Percentiles rank a stretch among this genome's conserved stretches.
Conservation (phyloP, 2,113 vertebrate genomes). For the Hylia prasina region DNA sequence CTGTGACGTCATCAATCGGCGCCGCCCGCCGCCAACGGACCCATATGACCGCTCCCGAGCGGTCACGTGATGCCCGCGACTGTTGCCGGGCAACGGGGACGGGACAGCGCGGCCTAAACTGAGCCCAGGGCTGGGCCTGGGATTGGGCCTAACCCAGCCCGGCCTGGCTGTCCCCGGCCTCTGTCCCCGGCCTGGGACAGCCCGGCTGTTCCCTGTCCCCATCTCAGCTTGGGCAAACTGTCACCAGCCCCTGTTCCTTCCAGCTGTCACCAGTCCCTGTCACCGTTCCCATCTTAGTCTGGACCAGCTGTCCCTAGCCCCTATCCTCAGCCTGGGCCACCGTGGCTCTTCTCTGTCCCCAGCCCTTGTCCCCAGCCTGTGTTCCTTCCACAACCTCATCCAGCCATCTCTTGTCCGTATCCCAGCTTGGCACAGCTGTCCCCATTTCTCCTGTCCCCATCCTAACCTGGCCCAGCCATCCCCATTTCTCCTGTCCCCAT, state of each 20-base stretch:
- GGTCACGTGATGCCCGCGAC: not conserved
- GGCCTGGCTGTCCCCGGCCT: not conserved
- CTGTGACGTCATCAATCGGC: not conserved
- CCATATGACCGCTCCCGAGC: rapidly evolving
- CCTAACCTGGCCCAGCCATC: not conserved
- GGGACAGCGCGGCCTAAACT: not conserved
- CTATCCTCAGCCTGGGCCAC: not conserved
- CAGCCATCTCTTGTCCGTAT: not conserved
- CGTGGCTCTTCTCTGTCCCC: not conserved
- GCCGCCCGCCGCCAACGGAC: not conserved
- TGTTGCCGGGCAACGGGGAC: not conserved
- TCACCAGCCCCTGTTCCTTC: not conserved
- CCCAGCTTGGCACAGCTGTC: too few relatives aligned
- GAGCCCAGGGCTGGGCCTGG: not conserved
- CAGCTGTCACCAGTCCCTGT: too few relatives aligned
- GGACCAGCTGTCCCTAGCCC: rapidly evolving
- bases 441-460: not conserved
- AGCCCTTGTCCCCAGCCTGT: not conserved
- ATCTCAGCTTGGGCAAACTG: not conserved
- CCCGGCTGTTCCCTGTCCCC: not conserved
- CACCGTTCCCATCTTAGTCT: too few relatives aligned
- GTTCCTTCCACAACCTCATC: not conserved
- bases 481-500: not conserved
- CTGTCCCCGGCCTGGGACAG: not conserved
- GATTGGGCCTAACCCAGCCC: not conserved